Conservation (phyloP, 2,113 vertebrate species). For the Castor canadensis region DNA sequence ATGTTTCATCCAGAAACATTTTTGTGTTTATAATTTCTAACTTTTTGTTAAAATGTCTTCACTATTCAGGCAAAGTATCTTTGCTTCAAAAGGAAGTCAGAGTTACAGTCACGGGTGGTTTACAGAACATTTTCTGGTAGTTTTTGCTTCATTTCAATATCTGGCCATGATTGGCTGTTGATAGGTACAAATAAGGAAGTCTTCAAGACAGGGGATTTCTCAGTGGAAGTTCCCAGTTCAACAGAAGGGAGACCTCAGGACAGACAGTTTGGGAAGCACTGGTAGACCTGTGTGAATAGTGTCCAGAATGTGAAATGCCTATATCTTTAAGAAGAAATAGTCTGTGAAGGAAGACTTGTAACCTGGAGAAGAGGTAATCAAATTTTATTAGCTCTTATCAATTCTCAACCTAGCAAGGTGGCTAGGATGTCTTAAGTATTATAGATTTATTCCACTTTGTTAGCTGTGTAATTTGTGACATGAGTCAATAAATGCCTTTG, state of each 20-base stretch:
- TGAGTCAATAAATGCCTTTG: slow-evolving; percentile 5
- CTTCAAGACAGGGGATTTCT: slow-evolving; percentile 84
- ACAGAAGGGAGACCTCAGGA: slow-evolving; percentile 77
- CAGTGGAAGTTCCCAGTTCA: slow-evolving; percentile 87
- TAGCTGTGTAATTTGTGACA: slow-evolving; percentile 25
- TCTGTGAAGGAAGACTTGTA: slow-evolving; percentile 61
- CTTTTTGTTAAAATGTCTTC: slow-evolving; percentile 50
- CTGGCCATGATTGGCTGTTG: slow-evolving; percentile 74
- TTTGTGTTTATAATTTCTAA: slow-evolving; percentile 28
- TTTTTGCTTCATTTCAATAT: slow-evolving; percentile 73
- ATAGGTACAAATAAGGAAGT: slow-evolving; percentile 85
- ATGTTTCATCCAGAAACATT: not conserved
- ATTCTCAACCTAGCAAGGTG: slow-evolving; percentile 2
- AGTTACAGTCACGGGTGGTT: slow-evolving; percentile 60
- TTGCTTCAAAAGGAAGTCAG: slow-evolving; percentile 76
- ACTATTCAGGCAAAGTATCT: slow-evolving; percentile 56
- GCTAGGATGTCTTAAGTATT: not conserved
- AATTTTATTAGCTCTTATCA: slow-evolving; percentile 50
- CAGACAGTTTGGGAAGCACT: slow-evolving; percentile 44
- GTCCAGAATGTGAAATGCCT: slow-evolving; percentile 48
- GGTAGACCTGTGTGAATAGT: slow-evolving; percentile 62
- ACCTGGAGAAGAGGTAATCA: slow-evolving; percentile 71
- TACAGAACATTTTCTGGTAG: slow-evolving; percentile 80
- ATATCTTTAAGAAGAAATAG: slow-evolving; percentile 57
- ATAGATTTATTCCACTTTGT: slow-evolving; percentile 4